These are phyloP conservation scores for Falco berigora DNA, from an alignment of 2,797 vertebrate genomes.

Conservation along the genomic window DNA sequence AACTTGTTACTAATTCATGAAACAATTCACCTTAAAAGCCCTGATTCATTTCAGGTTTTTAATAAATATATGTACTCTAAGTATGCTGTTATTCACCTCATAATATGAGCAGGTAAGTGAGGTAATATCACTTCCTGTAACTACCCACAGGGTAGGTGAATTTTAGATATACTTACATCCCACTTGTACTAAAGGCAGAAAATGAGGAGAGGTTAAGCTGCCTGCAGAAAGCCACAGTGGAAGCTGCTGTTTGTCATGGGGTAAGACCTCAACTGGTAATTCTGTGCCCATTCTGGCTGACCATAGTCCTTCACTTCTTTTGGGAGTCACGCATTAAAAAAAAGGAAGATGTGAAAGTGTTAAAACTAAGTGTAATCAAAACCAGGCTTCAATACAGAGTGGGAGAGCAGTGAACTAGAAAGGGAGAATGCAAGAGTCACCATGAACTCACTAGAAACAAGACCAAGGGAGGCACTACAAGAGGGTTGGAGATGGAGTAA, in stretches of 20 bases:
- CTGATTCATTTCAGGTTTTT: background rate
- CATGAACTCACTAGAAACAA: background rate
- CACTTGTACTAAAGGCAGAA: background rate
- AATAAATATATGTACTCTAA: background rate
- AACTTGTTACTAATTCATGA: background rate
- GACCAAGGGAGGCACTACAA: background rate
- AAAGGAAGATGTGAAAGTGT: background rate
- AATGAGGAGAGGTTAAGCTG: background rate
- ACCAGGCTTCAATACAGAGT: background rate
- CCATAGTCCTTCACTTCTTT: background rate
- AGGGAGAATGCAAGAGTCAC: background rate
- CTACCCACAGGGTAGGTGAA: background rate
- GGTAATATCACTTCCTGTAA: background rate
- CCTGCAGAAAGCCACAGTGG: background rate
- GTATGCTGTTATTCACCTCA: background rate
- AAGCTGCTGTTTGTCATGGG: background rate
- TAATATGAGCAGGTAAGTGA: background rate
- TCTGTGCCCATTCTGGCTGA: background rate
- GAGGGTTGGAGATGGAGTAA: background rate
- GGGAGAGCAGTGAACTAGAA: background rate
- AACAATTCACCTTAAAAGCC: background rate
- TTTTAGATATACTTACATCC: background rate
- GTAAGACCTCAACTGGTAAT: background rate
- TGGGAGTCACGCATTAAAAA: rapidly evolving
- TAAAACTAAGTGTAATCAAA: background rate